phyloP scores from a whole-genome alignment of 2,113 vertebrate genomes.

The Ariopsis seemanni region DNA sequence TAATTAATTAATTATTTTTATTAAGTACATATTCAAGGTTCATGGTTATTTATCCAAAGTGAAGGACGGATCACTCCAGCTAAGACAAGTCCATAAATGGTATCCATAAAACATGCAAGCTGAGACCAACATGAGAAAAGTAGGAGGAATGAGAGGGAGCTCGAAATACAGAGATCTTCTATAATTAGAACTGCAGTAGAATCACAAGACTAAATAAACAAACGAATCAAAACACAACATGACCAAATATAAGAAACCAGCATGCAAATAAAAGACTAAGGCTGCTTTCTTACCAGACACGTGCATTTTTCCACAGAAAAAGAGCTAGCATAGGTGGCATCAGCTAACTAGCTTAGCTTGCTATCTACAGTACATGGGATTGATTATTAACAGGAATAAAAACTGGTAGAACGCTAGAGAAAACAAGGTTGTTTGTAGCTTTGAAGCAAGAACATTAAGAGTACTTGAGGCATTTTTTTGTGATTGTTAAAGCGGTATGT shows the following conservation, averaged over 20 bases:
- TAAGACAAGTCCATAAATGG: slow-evolving; percentile 10
- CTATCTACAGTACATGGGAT: not conserved
- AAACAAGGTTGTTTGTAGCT: not conserved
- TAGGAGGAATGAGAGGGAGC: not conserved
- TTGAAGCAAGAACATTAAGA: not conserved
- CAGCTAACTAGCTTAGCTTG: not conserved
- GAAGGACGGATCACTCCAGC: not conserved
- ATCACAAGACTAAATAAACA: not conserved
- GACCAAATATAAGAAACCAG: not conserved
- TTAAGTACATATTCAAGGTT: not conserved
- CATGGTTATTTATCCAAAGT: not conserved
- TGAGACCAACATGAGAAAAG: not conserved
- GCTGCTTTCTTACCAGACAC: not conserved
- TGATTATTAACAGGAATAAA: not conserved
- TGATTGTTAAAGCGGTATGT: not conserved
- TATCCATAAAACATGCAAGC: not conserved
- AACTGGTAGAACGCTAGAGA: not conserved
- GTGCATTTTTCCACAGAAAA: not conserved
- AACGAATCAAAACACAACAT: not conserved
- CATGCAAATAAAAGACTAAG: not conserved
- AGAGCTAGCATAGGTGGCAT: not conserved
- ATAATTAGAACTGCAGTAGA: not conserved
- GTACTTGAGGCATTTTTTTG: not conserved
- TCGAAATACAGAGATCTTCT: not conserved
- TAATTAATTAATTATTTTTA: not conserved